Conservation (phyloP, 2,888 invertebrate species). For the Agrilus cyanescens region DNA sequence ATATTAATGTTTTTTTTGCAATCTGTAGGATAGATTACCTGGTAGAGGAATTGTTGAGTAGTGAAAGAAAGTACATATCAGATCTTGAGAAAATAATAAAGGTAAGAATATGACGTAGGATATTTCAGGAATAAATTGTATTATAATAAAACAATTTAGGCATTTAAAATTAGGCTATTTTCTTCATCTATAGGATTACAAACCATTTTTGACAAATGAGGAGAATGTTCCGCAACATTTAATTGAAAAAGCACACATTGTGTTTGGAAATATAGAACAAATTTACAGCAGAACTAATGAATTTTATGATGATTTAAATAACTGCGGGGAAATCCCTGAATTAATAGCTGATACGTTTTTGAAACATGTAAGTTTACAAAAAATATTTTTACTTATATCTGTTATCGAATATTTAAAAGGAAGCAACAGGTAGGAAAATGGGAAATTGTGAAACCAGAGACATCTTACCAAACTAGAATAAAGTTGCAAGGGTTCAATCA, state of each 20-base stretch:
- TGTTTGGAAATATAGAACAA: constrained; percentile 27
- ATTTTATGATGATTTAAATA: constrained; percentile 22
- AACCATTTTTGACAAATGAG: constrained; percentile 20
- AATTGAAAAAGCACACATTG: constrained; percentile 12
- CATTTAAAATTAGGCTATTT: constrained; percentile 1
- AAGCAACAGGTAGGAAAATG: too few relatives aligned
- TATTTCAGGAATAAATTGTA: too few relatives aligned
- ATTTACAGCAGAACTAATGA: constrained; percentile 21
- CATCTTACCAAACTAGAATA: too few relatives aligned
- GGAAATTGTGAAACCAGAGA: too few relatives aligned
- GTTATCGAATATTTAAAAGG: neutral
- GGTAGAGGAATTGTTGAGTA: constrained; percentile 28
- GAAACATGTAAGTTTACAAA: constrained; percentile 21
- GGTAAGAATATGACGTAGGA: constrained; percentile 18
- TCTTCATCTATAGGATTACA: constrained; percentile 24
- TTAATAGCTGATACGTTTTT: constrained; percentile 24
- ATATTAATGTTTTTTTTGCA: too few relatives aligned
- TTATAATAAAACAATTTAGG: neutral
- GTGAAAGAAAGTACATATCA: constrained; percentile 27
- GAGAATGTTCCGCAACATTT: constrained; percentile 13
- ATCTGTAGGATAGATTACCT: constrained; percentile 23
- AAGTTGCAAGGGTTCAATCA: too few relatives aligned
- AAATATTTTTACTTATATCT: neutral
- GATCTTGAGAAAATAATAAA: constrained; percentile 25
- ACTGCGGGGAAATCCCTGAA: constrained; percentile 18